Base-by-base conservation (phyloP, 2,888 invertebrate species). In the Drosophila pegasa region DNA sequence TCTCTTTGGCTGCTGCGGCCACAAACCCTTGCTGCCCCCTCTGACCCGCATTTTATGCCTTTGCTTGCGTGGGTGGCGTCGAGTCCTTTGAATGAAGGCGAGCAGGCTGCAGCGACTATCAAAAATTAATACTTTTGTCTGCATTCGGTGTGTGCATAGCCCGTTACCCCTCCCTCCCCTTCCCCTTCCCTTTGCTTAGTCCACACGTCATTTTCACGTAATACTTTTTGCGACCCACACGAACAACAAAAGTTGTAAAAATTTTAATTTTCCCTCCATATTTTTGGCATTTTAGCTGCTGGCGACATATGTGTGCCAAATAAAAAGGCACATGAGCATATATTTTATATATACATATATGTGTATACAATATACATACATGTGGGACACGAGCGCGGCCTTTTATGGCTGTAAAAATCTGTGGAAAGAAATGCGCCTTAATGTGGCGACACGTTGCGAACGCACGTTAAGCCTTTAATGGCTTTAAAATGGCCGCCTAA, bases 71-170 rank as follows among this genome's bases (percentile, higher is more conserved):
- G 69, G 60, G 55, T 56, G 56, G 45, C 45, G 18, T n/a, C 64
- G 31, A 35, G 54, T 66, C 52, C 40, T 60, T 64, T 62, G 35
- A 57, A 51, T 60, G 48, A 37, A 31, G 22, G 33, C 38, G 48
- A 60, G 78, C 72, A 87, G 86, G 86, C 86, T 87, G 86, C 68
- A 67, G 59, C 69, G 86, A 85, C 86, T 76, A 87, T 87, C 86
- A 87, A 87, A 89, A 75, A 85, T 82, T 89, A 89, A 87, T 87
- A 89, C 88, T 87, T 87, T 85, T 87, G 80, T 87, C 82, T 86
- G 71, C 75, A 55, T 55, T 63, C 38, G 62, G 37, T 62, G 22
- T 48, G 50, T 22, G 48, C 29, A 29, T 48, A 48, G 10, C 35
- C 12, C 52, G 48, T 37, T 43, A 0, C 16, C 12, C 37, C 50